These are phyloP conservation scores for Rhadinocentrus ornatus DNA, from an alignment of 2,797 vertebrate genomes.

Conservation along the genomic window DNA sequence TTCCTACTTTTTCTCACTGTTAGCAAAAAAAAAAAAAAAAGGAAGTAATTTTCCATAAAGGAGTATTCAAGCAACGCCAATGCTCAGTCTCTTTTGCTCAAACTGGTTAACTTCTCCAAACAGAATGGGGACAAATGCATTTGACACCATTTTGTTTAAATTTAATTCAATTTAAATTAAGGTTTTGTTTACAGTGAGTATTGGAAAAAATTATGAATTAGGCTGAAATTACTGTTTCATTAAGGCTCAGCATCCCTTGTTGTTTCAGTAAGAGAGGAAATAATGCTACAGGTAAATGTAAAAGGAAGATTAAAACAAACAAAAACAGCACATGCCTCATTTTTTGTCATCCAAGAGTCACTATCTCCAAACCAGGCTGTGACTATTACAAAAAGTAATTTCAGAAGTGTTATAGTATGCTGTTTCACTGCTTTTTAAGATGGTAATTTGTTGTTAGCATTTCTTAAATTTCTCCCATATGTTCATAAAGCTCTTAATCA, in stretches of 20 bases:
- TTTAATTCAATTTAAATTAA: no score
- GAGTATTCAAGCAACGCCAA: neutral
- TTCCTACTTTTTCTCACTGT: constrained; percentile 13
- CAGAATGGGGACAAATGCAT: neutral
- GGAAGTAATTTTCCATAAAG: constrained; percentile 1
- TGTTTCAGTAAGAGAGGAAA: neutral
- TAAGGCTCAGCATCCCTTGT: neutral
- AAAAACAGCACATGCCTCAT: no score
- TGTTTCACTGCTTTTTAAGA: no score
- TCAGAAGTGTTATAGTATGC: no score
- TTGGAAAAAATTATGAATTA: neutral
- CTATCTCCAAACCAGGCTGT: no score
- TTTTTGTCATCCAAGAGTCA: no score
- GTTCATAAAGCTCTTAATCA: neutral
- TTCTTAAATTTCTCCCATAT: neutral
- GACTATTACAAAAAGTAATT: no score
- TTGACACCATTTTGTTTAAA: neutral
- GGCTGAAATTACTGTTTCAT: neutral
- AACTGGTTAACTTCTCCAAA: neutral
- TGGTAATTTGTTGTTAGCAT: neutral
- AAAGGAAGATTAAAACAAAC: neutral
- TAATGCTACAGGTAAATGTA: neutral
- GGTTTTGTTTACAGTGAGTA: neutral
- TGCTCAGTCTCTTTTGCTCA: neutral
- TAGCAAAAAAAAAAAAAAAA: constrained; percentile 7